These are phyloP conservation scores for cattle (Bos taurus) DNA, from an alignment of 2,113 vertebrate species.

Conservation along the genomic window DNA sequence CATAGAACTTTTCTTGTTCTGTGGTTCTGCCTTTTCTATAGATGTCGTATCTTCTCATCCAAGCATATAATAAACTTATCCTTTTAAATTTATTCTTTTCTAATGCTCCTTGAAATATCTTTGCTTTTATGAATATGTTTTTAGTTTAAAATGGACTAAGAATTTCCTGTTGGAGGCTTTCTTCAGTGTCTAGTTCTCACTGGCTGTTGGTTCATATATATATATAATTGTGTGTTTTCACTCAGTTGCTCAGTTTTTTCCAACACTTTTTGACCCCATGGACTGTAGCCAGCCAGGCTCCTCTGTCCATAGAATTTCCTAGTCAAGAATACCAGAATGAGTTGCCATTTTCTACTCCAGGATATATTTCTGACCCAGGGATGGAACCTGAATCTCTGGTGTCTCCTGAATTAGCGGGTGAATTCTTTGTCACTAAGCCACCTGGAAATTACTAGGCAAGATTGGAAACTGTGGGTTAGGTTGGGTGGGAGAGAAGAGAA, in stretches of 20 bases:
- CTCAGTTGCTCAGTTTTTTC: background rate
- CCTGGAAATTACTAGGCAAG: background rate
- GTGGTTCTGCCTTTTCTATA: background rate
- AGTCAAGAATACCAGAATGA: background rate
- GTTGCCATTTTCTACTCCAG: background rate
- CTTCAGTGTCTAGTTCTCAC: background rate
- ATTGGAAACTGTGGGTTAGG: background rate
- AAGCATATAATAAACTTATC: background rate
- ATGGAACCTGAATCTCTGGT: background rate
- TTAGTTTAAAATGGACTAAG: background rate
- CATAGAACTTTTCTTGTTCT: background rate
- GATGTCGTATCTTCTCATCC: background rate
- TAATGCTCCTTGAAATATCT: background rate
- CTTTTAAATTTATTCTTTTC: background rate
- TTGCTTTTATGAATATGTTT: background rate
- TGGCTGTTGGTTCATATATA: background rate
- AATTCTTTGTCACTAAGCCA: background rate
- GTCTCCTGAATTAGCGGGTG: background rate
- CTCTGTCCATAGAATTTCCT: background rate
- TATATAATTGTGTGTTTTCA: fast-evolving
- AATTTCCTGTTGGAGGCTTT: background rate
- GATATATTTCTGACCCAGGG: background rate
- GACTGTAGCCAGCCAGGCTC: background rate
- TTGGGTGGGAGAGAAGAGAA: too few relatives aligned
- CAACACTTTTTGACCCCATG: background rate